phyloP scores from a whole-genome alignment of 2,888 invertebrate species.

The Criorhina ranunculi region DNA sequence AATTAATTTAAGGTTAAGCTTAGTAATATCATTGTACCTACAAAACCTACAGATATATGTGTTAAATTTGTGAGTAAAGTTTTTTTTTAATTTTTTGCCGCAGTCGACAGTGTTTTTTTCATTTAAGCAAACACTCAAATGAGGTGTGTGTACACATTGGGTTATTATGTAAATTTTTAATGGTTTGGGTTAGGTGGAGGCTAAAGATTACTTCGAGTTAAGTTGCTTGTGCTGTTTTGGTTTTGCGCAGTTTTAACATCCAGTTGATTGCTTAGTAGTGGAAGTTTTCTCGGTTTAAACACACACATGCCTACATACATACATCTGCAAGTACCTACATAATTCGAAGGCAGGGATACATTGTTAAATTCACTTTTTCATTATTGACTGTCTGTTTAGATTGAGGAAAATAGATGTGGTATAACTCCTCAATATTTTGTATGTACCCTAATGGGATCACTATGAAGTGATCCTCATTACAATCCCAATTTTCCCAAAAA shows the following conservation, averaged over 20 bases:
- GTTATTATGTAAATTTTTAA: conserved; percentile 44
- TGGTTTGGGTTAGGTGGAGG: not conserved
- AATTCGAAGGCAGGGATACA: too few relatives aligned
- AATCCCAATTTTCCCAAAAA: too few relatives aligned
- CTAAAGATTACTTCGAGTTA: not conserved
- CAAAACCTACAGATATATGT: too few relatives aligned
- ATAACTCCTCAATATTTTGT: too few relatives aligned
- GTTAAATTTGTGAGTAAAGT: conserved; percentile 36
- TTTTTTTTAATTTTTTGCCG: not conserved
- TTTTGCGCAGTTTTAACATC: conserved; percentile 1
- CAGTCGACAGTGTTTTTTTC: conserved; percentile 6
- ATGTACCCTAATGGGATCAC: too few relatives aligned
- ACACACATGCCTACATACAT: too few relatives aligned
- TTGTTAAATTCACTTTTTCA: too few relatives aligned
- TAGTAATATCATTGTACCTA: conserved; percentile 34
- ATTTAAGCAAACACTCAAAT: not conserved
- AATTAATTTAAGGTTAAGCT: conserved; percentile 2
- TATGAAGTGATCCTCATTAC: too few relatives aligned
- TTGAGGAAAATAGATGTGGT: too few relatives aligned
- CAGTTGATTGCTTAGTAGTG: not conserved
- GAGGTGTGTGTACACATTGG: conserved; percentile 42
- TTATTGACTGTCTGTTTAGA: too few relatives aligned
- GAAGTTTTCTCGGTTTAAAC: not conserved
- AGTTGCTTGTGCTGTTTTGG: not conserved
- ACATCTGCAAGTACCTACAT: too few relatives aligned